Conservation (phyloP, 2,888 invertebrate species). For the Entomobrya multifasciata region DNA sequence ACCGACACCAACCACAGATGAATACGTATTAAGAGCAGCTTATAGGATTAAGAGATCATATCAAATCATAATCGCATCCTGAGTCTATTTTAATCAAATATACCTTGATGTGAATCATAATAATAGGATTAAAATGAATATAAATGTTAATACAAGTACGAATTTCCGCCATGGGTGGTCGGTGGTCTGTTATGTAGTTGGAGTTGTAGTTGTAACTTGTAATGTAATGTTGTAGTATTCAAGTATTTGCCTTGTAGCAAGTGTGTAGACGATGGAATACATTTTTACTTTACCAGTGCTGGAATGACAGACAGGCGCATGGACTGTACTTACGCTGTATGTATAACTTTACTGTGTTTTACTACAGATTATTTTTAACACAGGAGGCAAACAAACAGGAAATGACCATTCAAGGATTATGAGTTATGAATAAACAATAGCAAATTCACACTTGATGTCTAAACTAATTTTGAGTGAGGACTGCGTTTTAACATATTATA, state of each 20-base stretch:
- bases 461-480: constrained; percentile 18
- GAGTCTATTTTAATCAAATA: constrained; percentile 30
- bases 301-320: constrained; percentile 17
- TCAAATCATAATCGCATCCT: constrained; percentile 32
- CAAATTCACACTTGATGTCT: constrained; percentile 43
- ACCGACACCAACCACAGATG: too few species aligned
- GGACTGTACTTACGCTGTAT: too few species aligned
- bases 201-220: too few species aligned
- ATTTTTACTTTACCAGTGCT: constrained; percentile 8
- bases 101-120: constrained; percentile 30
- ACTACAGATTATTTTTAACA: neutral
- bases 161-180: constrained; percentile 35
- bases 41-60: constrained; percentile 32
- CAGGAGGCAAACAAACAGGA: neutral
- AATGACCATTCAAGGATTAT: constrained; percentile 34
- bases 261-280: neutral
- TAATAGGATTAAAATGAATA: constrained; percentile 5
- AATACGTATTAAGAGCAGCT: too few species aligned
- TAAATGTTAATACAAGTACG: constrained; percentile 5
- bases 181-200: too few species aligned
- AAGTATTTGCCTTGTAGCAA: constrained; percentile 27
- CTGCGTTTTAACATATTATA: neutral
- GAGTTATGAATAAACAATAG: constrained; percentile 29
- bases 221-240: too few species aligned
- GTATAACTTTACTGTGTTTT: too few species aligned